Conservation (phyloP, 1,140 invertebrate species). For the Zaprionus camerounensis region DNA sequence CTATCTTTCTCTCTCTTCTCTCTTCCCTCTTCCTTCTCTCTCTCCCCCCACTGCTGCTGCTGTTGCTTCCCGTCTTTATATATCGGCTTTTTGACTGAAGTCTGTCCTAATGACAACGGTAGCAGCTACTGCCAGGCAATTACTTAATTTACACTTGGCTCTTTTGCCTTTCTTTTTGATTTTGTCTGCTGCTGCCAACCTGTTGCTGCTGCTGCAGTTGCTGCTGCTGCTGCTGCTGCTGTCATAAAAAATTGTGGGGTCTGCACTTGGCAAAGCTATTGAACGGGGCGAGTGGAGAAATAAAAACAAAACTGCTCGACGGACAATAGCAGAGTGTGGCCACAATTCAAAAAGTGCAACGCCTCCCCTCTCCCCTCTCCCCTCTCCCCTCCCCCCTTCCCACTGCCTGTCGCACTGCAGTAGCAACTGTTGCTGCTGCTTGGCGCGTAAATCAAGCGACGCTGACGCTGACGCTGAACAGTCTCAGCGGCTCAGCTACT, state of each 20-base stretch:
- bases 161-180: slow-evolving; percentile 23
- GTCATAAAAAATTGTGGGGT: slow-evolving; percentile 38
- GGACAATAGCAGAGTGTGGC: slow-evolving; percentile 57
- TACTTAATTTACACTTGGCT: slow-evolving; percentile 79
- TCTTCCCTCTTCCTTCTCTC: background rate
- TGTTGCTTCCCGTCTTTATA: slow-evolving; percentile 36
- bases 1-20: background rate
- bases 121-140: slow-evolving; percentile 70
- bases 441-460: slow-evolving; percentile 58
- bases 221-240: slow-evolving; percentile 22
- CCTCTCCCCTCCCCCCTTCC: background rate
- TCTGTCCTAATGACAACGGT: slow-evolving; percentile 75
- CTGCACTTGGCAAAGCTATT: slow-evolving; percentile 48
- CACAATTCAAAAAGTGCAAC: slow-evolving; percentile 48
- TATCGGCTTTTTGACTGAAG: slow-evolving; percentile 54
- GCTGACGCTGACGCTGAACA: slow-evolving; percentile 35
- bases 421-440: slow-evolving; percentile 12
- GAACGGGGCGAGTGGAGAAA: slow-evolving; percentile 38
- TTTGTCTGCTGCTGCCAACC: slow-evolving; percentile 28
- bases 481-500: slow-evolving; percentile 71
- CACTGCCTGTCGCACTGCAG: background rate
- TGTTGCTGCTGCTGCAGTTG: slow-evolving; percentile 29
- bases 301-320: slow-evolving; percentile 31
- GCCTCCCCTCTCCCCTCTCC: slow-evolving; percentile 26
- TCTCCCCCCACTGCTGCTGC: background rate